Evolutionary conservation across 2,113 vertebrate genomes (phyloP).

Genomic region (Psephotus haematonotus): DNA sequence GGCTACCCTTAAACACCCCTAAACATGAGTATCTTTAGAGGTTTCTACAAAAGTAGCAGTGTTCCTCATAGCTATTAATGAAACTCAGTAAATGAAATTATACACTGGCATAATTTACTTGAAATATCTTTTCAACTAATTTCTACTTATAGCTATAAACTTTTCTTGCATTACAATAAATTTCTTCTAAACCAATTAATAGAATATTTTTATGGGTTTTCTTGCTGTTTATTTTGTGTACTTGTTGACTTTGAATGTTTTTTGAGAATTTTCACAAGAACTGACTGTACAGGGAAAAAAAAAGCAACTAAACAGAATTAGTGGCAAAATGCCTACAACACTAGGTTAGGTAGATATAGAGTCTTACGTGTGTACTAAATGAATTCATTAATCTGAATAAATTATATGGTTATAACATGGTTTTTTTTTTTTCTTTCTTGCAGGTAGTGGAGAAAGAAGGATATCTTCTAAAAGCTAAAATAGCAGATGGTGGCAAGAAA

Average conservation of each 20-base stretch:
- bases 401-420: not conserved
- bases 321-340: not conserved
- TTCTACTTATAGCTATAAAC: not conserved
- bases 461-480: slow-evolving; percentile 90
- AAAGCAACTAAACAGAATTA: not conserved
- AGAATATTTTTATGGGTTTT: not conserved
- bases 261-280: not conserved
- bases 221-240: not conserved
- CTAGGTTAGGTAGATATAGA: not conserved
- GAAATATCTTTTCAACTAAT: not conserved
- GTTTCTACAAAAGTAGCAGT: not conserved
- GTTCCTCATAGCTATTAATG: not conserved
- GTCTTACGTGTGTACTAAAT: not conserved
- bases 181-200: not conserved
- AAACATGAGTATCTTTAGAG: not conserved
- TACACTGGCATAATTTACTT: not conserved
- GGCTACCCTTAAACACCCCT: not conserved
- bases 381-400: slow-evolving; percentile 26
- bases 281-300: not conserved
- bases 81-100: not conserved
- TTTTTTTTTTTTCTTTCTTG: slow-evolving; percentile 1
- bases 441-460: slow-evolving; percentile 87
- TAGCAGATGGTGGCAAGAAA: slow-evolving; percentile 90
- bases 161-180: not conserved
- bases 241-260: not conserved